These are phyloP conservation scores for Tachysurus fulvidraco DNA, from an alignment of 2,113 vertebrate genomes.

Conservation along the genomic window DNA sequence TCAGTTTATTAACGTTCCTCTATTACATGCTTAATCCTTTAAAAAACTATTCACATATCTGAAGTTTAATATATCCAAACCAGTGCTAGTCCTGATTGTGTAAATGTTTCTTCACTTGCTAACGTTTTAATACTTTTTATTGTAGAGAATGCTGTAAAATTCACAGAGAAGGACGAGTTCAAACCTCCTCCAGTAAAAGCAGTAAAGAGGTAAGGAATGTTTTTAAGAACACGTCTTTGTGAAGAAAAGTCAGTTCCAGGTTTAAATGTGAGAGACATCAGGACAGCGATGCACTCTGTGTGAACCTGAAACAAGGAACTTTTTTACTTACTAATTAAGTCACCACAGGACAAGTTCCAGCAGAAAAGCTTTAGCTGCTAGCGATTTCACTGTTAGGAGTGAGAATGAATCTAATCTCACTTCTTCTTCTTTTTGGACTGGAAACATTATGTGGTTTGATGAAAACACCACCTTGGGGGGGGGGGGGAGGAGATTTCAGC, in stretches of 20 bases:
- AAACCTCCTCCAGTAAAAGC: conserved; percentile 86
- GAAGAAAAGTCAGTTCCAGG: too few species aligned
- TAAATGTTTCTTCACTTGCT: neutral
- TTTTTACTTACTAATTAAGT: conserved; percentile 60
- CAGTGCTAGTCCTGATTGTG: neutral
- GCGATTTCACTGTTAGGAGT: conserved; percentile 14
- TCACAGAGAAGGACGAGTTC: conserved; percentile 93
- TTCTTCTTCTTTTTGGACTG: conserved; percentile 48
- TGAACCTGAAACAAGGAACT: conserved; percentile 49
- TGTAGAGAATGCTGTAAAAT: conserved; percentile 90
- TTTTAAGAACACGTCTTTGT: neutral
- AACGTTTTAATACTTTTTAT: conserved; percentile 28
- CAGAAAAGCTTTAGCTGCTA: conserved; percentile 52
- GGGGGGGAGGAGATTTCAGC: conserved; percentile 32
- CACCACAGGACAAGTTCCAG: conserved; percentile 66
- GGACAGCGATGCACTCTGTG: conserved; percentile 26
- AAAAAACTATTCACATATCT: neutral
- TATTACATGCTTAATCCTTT: neutral
- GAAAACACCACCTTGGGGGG: conserved; percentile 53
- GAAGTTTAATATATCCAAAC: neutral
- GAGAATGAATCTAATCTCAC: conserved; percentile 47
- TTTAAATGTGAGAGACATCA: neutral
- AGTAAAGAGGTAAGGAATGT: conserved; percentile 84
- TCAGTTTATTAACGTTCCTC: too few species aligned
- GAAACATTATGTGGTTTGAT: conserved; percentile 61